Evolutionary conservation across 1,140 invertebrate species (phyloP).

Genomic region (Teleogryllus occipitalis): DNA sequence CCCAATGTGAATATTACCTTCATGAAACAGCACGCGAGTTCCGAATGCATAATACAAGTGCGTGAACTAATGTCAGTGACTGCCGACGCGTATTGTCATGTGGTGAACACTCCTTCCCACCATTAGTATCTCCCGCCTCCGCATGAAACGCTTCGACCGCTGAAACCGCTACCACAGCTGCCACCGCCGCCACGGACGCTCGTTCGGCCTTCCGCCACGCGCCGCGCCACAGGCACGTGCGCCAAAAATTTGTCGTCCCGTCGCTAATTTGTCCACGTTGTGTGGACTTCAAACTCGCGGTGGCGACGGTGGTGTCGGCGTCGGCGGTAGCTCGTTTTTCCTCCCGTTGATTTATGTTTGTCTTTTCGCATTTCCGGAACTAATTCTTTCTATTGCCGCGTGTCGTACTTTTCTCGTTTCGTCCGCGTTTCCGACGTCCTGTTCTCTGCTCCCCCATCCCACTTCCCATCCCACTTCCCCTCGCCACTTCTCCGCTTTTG

Average conservation of each 20-base stretch:
- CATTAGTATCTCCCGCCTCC: no score
- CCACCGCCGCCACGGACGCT: neutral
- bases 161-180: no score
- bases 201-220: neutral
- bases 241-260: neutral
- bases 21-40: no score
- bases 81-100: no score
- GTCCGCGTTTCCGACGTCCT: neutral
- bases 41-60: no score
- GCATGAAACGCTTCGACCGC: no score
- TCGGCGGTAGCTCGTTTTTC: neutral
- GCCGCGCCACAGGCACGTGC: neutral
- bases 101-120: no score
- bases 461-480: no score
- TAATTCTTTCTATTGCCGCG: neutral
- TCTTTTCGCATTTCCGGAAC: neutral
- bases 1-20: no score
- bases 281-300: neutral
- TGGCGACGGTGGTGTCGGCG: no score
- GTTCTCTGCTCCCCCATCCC: neutral
- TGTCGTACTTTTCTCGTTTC: neutral
- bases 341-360: neutral
- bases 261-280: neutral
- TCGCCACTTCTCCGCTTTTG: neutral
- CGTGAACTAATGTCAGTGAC: no score